Percentiles rank a stretch among this genome's conserved stretches.
These are phyloP conservation scores for Yponomeuta cagnagella DNA, from an alignment of 2,888 invertebrate species.

Conservation along the genomic window DNA sequence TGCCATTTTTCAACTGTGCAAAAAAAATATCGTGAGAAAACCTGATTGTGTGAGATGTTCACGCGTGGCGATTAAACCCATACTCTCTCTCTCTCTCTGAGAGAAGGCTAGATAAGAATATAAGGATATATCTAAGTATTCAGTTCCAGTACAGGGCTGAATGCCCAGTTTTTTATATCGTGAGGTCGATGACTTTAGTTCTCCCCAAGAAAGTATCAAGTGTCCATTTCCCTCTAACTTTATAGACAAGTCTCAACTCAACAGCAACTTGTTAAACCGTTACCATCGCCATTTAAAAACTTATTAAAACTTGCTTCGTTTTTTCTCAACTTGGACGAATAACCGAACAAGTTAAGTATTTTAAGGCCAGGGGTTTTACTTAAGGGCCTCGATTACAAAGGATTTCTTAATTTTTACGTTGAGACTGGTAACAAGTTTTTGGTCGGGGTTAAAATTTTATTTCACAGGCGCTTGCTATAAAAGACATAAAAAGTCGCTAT, in stretches of 20 bases:
- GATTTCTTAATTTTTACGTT: neutral
- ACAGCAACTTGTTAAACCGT: neutral
- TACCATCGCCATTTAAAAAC: conserved; percentile 4
- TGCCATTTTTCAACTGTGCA: too few species aligned
- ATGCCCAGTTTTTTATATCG: neutral
- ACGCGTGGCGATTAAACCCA: too few species aligned
- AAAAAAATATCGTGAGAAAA: too few species aligned
- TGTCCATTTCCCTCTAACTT: neutral
- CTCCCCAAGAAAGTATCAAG: neutral
- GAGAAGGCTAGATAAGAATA: too few species aligned
- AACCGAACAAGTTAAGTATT: neutral
- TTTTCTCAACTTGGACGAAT: neutral
- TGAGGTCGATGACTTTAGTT: neutral
- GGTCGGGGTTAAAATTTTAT: neutral
- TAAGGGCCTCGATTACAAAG: neutral
- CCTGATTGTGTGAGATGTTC: too few species aligned
- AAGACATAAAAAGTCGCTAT: too few species aligned
- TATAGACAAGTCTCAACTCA: neutral
- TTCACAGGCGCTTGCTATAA: too few species aligned
- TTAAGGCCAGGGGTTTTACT: neutral
- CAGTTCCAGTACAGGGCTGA: too few species aligned
- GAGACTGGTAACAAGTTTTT: neutral
- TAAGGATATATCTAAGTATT: too few species aligned
- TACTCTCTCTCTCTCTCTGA: too few species aligned
- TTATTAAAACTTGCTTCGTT: conserved; percentile 4